Evolutionary conservation across 2,113 vertebrate genomes (phyloP).

Genomic region (Glaucidium brasilianum): DNA sequence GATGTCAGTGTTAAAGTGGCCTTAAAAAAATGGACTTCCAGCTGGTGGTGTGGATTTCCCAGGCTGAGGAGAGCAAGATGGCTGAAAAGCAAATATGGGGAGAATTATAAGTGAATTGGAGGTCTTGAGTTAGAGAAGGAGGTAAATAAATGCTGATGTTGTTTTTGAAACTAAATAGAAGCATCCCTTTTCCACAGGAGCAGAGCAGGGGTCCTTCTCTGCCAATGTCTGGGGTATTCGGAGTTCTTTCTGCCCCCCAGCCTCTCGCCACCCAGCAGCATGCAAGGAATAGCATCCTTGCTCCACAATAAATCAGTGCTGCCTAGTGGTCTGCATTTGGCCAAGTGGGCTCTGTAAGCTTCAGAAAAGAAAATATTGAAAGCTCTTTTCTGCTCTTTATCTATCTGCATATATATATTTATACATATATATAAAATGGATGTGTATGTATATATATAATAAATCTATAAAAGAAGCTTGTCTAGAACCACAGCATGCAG

Average conservation of each 20-base stretch:
- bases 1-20: not conserved
- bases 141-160: not conserved
- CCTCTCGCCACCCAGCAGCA: not conserved
- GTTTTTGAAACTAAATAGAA: not conserved
- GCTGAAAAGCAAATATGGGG: not conserved
- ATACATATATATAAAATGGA: not conserved
- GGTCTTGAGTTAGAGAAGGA: not conserved
- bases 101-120: not conserved
- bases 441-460: not conserved
- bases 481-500: not conserved
- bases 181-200: not conserved
- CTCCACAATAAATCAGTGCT: not conserved
- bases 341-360: not conserved
- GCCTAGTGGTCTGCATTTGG: not conserved
- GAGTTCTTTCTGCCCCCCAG: not conserved
- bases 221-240: accelerated
- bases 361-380: not conserved
- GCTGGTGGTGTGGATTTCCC: not conserved
- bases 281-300: not conserved
- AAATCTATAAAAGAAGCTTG: not conserved
- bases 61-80: not conserved
- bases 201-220: not conserved
- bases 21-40: not conserved
- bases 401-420: not conserved
- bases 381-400: not conserved